Conservation (phyloP, 2,113 vertebrate genomes). For the Corythaixoides concolor region DNA sequence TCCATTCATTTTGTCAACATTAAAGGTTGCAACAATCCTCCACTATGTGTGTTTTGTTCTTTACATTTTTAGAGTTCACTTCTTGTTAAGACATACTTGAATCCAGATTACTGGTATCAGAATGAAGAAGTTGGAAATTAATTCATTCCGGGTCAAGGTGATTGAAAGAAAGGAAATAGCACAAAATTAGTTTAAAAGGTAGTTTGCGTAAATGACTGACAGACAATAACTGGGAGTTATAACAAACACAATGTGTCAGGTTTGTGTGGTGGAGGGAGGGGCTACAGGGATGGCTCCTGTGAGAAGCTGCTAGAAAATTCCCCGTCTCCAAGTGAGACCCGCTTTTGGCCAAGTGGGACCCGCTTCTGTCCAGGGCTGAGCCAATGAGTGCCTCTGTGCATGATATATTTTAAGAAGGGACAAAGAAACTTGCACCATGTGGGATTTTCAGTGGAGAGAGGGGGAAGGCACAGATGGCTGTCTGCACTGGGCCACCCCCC, state of each 20-base stretch:
- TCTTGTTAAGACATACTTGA: background rate
- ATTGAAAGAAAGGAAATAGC: background rate
- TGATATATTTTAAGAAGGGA: too few relatives aligned
- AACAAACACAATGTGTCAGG: background rate
- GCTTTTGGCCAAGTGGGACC: too few relatives aligned
- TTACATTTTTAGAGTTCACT: background rate
- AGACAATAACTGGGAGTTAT: background rate
- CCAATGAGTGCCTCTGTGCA: too few relatives aligned
- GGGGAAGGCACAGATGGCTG: too few relatives aligned
- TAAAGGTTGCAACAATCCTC: background rate
- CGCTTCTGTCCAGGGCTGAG: too few relatives aligned
- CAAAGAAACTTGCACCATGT: too few relatives aligned
- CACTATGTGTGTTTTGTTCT: background rate
- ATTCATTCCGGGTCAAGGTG: background rate
- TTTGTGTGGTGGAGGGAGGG: too few relatives aligned
- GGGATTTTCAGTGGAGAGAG: too few relatives aligned
- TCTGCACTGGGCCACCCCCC: too few relatives aligned
- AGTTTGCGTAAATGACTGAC: background rate
- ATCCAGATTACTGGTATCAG: background rate
- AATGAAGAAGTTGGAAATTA: background rate
- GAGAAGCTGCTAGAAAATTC: too few relatives aligned
- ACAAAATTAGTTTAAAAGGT: background rate
- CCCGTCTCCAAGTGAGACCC: too few relatives aligned
- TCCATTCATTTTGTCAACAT: background rate
- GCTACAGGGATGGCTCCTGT: too few relatives aligned